Base-by-base conservation (phyloP, 2,113 vertebrate genomes). In the Eonycteris spelaea region DNA sequence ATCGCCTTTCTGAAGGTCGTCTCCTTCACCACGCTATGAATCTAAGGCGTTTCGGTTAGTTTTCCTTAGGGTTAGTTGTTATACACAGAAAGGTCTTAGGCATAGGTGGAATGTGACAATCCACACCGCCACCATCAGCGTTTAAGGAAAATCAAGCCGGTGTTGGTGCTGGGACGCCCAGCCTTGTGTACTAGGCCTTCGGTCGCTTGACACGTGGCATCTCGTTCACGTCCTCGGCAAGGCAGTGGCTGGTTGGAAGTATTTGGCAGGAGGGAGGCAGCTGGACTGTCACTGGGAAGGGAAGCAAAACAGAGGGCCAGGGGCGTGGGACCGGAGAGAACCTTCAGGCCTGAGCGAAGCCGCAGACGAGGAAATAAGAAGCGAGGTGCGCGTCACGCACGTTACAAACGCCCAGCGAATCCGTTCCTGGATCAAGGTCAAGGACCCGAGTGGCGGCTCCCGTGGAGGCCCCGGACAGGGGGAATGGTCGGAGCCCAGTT, bases 321-420 rank as follows among this genome's bases (percentile, higher is more conserved):
- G 38, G 22, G 0, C 4, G 7, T 15, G 43, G 35, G 51, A 38
- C 4, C 21, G 28, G 13, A 4, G 6, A 5, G 30, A 68, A 38
- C 11, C 11, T 24, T 12, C 2, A 65, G 38, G 45, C 38, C 63
- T 0, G 1, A 87, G 35, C 5, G 21, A n/a, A 65, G 35, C 48
- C 24, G 61, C 26, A 53, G 19, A 22, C 10, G 0, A 24, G 35
- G 43, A 14, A 43, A 40, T 3, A n/a, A 22, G 13, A 8, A 13
- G 15, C 1, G 26, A 28, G 26, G 8, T 6, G 5, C n/a, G 26
- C 11, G 6, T 11, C 1, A 15, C 6, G 11, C 11, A 13, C 2
- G 38, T 14, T 6, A 43, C 7, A 40, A 68, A 24, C 38, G 6
- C 35, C 6, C 21, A 21, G 2, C 21, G 19, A 65, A 22, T 35